A percentile compares a stretch with the other conserved stretches of the same genome.
phyloP scores from a whole-genome alignment of 2,113 vertebrate genomes.

The Datnioides undecimradiatus region DNA sequence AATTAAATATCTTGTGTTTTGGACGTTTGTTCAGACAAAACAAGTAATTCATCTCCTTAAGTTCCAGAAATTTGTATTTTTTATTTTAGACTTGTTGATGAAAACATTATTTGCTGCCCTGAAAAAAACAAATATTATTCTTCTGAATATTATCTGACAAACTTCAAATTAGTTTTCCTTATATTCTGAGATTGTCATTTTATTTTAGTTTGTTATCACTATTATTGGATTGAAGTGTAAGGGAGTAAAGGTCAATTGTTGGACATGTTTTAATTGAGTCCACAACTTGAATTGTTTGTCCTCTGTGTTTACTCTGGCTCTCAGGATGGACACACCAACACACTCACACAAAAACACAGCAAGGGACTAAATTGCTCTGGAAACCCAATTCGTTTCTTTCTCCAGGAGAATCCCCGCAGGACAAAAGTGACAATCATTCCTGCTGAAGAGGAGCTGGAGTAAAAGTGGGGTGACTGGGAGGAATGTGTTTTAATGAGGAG shows the following conservation, averaged over 20 bases:
- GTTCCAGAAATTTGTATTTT: too few species aligned
- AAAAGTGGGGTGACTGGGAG: conserved; percentile 18
- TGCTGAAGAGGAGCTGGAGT: background rate
- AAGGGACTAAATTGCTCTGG: conserved; percentile 20
- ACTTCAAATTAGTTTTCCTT: background rate
- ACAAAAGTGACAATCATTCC: background rate
- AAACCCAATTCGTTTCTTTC: conserved; percentile 15
- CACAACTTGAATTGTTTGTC: conserved; percentile 3
- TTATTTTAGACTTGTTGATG: too few species aligned
- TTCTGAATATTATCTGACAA: background rate
- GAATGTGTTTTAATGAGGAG: conserved; percentile 58
- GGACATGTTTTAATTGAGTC: background rate
- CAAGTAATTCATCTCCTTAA: too few species aligned
- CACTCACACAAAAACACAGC: background rate
- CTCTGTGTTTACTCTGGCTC: conserved; percentile 12
- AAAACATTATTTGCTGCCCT: background rate
- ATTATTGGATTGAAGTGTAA: background rate
- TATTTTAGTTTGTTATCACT: background rate
- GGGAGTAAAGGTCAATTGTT: conserved; percentile 7
- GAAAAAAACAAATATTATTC: background rate
- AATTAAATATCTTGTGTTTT: background rate
- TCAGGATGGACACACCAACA: conserved; percentile 1
- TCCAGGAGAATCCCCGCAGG: conserved; percentile 19
- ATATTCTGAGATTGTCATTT: background rate
- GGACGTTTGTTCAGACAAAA: too few species aligned